Percentiles rank a stretch among this genome's conserved stretches.
Conservation (phyloP, 2,888 invertebrate species). For the Callyntrura sp. region DNA sequence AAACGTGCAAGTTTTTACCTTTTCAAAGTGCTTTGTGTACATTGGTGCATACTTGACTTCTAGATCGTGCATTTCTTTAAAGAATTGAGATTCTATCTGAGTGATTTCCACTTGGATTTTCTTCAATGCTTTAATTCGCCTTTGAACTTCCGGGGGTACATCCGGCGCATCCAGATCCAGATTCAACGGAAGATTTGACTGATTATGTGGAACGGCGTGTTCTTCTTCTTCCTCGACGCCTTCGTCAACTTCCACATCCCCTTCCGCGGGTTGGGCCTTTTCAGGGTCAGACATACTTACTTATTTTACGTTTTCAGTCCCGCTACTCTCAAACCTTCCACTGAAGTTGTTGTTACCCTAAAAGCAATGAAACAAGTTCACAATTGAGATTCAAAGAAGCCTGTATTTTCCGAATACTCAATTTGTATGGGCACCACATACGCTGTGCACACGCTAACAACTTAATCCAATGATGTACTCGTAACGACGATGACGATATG, state of each 20-base stretch:
- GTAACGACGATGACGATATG: too few relatives aligned
- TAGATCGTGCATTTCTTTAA: slow-evolving; percentile 96
- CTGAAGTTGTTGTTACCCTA: neutral
- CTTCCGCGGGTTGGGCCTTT: slow-evolving; percentile 87
- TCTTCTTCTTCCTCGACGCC: slow-evolving; percentile 89
- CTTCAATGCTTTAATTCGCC: slow-evolving; percentile 82
- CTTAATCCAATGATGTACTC: too few relatives aligned
- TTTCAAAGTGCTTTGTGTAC: slow-evolving; percentile 92
- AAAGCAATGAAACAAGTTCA: neutral
- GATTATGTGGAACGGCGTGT: slow-evolving; percentile 85
- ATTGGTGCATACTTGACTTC: slow-evolving; percentile 95
- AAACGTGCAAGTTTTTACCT: slow-evolving; percentile 86
- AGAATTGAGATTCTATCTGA: slow-evolving; percentile 89
- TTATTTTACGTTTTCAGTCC: neutral
- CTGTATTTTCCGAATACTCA: too few relatives aligned
- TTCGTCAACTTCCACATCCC: slow-evolving; percentile 89
- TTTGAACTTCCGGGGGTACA: slow-evolving; percentile 81
- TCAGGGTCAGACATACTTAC: slow-evolving; percentile 76
- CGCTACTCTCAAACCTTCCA: neutral
- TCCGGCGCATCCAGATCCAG: slow-evolving; percentile 85
- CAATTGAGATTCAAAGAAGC: too few relatives aligned
- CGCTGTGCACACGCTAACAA: too few relatives aligned
- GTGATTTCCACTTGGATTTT: slow-evolving; percentile 83
- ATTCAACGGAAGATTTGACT: slow-evolving; percentile 16
- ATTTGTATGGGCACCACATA: too few relatives aligned